These are phyloP conservation scores for Zosterops borbonicus DNA, from an alignment of 2,113 vertebrate species.

Conservation along the genomic window DNA sequence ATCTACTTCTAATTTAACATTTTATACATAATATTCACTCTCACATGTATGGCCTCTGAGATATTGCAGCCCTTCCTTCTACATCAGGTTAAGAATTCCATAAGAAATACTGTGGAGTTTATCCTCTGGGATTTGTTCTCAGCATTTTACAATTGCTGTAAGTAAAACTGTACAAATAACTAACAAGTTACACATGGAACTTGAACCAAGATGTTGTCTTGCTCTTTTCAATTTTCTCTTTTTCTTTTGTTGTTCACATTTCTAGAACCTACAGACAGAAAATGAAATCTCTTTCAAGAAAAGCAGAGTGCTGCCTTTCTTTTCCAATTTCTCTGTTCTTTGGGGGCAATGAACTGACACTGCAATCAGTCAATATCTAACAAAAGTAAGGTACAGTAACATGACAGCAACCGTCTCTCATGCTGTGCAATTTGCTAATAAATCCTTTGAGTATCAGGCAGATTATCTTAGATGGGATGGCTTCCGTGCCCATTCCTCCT, in stretches of 20 bases:
- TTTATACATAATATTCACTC: neutral
- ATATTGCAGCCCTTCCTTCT: neutral
- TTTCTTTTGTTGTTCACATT: neutral
- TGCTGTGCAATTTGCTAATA: neutral
- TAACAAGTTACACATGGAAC: neutral
- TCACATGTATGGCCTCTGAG: neutral
- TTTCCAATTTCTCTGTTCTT: neutral
- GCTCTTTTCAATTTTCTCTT: neutral
- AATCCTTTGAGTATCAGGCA: neutral
- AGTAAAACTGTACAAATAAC: neutral
- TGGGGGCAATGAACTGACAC: neutral
- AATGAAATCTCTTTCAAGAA: neutral
- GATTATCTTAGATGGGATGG: neutral
- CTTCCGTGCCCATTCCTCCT: neutral
- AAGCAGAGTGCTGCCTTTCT: neutral
- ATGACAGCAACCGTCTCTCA: neutral
- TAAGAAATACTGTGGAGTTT: neutral
- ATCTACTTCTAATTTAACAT: neutral
- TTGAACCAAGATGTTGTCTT: neutral
- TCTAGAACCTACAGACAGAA: neutral
- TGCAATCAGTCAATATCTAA: neutral
- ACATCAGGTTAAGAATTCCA: neutral
- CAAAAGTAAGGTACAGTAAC: neutral
- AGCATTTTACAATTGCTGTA: neutral
- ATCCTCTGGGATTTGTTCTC: neutral